These are phyloP conservation scores for Acropternis orthonyx DNA, from an alignment of 2,797 vertebrate species.

Conservation along the genomic window DNA sequence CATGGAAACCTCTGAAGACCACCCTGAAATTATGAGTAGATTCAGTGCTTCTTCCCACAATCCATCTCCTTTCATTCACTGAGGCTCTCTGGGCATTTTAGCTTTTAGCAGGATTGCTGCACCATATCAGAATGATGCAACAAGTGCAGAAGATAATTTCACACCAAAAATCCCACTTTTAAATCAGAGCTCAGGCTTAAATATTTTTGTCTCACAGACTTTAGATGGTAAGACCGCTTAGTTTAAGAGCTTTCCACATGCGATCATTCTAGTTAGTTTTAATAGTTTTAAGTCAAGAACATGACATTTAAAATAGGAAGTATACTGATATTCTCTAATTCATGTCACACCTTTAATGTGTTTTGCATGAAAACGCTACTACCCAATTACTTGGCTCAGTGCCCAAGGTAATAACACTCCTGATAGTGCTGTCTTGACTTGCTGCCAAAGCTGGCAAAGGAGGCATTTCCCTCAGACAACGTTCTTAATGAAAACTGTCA, in stretches of 20 bases:
- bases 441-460: constrained; percentile 5
- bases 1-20: not conserved
- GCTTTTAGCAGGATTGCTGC: not conserved
- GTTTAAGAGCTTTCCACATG: not conserved
- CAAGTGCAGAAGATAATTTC: not conserved
- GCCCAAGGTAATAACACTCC: constrained; percentile 45
- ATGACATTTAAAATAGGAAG: constrained; percentile 11
- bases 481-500: constrained; percentile 55
- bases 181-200: not conserved
- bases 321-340: constrained; percentile 24
- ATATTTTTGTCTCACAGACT: not conserved
- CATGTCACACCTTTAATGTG: constrained; percentile 22
- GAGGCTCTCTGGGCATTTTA: not conserved
- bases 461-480: constrained; percentile 40
- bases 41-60: not conserved
- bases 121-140: not conserved
- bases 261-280: not conserved
- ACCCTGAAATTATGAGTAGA: not conserved
- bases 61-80: not conserved
- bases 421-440: constrained; percentile 13
- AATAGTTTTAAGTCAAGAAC: constrained; percentile 20
- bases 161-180: not conserved
- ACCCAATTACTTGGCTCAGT: constrained; percentile 34
- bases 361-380: constrained; percentile 40
- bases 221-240: not conserved